Base-by-base conservation (phyloP, 2,797 vertebrate genomes). In the Pangasius larnaudii region DNA sequence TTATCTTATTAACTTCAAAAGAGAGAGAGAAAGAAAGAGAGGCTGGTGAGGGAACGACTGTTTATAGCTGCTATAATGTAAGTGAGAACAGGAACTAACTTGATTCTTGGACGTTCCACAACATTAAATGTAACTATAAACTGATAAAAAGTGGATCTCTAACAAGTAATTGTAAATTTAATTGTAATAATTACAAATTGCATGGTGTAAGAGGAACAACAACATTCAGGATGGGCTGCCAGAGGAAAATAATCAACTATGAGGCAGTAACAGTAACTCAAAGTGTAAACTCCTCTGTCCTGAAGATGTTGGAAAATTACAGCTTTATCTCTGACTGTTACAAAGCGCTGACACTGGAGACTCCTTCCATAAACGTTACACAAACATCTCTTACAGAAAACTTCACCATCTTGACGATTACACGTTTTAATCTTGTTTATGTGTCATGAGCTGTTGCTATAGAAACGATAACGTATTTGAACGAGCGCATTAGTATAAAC, bases 181-280 rank as follows among this genome's bases (percentile, higher is more conserved):
- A 69, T 18, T 33, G 30, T 18, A 69, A 33, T 16, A 33, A 72
- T 42, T 36, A 0, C 33, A 18, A 33, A 72, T 42, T 36, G 0
- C 33, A 18, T 96, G 97, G 96, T 96, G 97, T 69, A 33, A 81
- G 36, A 53, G 8, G 61, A 39, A 42, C 53, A 79, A 42, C 6
- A 14, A 18, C 42, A n/a, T 7, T 75, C 10, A 75, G 42, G 39
- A 27, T 16, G 24, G 18, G 6, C 72, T 75, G 22, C 72, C 7
- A 13, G n/a, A 46, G 2, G 11, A 46, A 16, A 39, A 69, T 69
- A 39, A 69, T 69, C 67, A 69, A 2, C 18, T 19, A 1, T 19
- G n/a, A 67, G 63, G n/a, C 11, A 14, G 63, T 30, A 14, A 67
- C n/a, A 33, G 11, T 67, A 18, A 67, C 63, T 16, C 4, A 33